Base-by-base conservation (phyloP, 1,140 invertebrate genomes). In the Zaprionus ornatus region DNA sequence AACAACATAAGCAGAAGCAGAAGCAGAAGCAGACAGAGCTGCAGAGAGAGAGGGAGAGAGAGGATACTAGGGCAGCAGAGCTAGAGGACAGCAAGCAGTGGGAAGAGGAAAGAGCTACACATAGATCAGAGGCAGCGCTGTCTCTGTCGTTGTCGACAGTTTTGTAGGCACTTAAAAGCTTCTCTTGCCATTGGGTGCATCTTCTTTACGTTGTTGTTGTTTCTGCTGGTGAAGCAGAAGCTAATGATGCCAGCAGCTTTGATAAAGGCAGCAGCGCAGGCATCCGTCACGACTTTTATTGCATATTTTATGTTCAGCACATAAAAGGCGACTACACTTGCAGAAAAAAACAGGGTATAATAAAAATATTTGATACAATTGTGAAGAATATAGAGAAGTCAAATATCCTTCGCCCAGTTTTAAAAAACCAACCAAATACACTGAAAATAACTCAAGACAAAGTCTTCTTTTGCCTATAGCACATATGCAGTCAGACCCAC, bases 231-330 rank as follows among this genome's bases (percentile, higher is more conserved):
- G 50, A 25, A 69, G 59, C 61, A 65, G 62, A 37, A 50, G 69
- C 74, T 76, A 76, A 76, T 76, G 62, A 71, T 76, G 74, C 68
- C 56, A 61, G 68, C 61, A 65, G 68, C 59, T 72, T 48, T 66
- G 59, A 75, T 71, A 75, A 70, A 70, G 56, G 63, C 50, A 35
- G 9, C 45, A 17, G 45, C 45, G 10, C 45, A 32, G 52, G 52
- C 52, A 45, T 21, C 23, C 35, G 54, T 59, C 42, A 50, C 55
- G 40, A 42, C 15, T 77, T 77, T 73, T 77, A 73, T 77, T 66
- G 63, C 70, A 67, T 32, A 57, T 67, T 73, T 77, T 73, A 77
- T 77, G 74, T 65, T 50, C 52, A 12, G 15, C 48, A 21, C 74
- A 63, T 77, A 57, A 77, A 77, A 77, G 25, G n/a, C 66, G 17